These are phyloP conservation scores for Chondrilla cf. caribensis DNA, from an alignment of 37 sponge, comb jelly and placozoan genomes.

Conservation along the genomic window DNA sequence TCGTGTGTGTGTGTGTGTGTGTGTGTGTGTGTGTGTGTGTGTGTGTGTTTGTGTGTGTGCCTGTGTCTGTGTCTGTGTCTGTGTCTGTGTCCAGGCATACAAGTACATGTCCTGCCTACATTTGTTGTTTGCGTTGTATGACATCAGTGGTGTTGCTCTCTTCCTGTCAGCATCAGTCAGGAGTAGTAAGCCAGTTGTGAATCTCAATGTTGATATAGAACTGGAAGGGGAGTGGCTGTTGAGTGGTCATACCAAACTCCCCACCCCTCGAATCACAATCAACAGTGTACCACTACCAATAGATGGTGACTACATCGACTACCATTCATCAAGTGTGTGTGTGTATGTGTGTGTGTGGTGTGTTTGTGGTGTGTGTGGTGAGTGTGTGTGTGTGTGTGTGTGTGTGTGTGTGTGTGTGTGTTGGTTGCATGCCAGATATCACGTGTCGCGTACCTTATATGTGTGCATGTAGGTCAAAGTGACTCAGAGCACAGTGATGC, in stretches of 20 bases:
- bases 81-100: too few relatives aligned
- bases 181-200: background rate
- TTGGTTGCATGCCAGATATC: background rate
- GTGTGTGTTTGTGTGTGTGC: background rate
- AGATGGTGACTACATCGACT: slow-evolving; percentile 50
- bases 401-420: background rate
- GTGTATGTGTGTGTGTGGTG: slow-evolving; percentile 4
- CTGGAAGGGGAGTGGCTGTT: slow-evolving; percentile 66
- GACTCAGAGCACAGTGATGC: background rate
- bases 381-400: slow-evolving; percentile 5
- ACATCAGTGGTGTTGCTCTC: background rate
- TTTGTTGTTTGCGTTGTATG: too few relatives aligned
- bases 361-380: background rate
- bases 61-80: too few relatives aligned
- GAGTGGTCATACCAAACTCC: slow-evolving; percentile 38
- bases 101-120: too few relatives aligned
- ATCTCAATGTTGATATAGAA: slow-evolving; percentile 28
- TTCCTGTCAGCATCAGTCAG: background rate
- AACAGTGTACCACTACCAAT: slow-evolving; percentile 43
- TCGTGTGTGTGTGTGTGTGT: background rate
- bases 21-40: background rate
- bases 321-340: slow-evolving; percentile 31
- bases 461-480: too few relatives aligned
- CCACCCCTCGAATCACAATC: slow-evolving; percentile 45
- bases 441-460: too few relatives aligned